These are phyloP conservation scores for Brachymystax lenok DNA, from an alignment of 2,797 vertebrate genomes.

Conservation along the genomic window DNA sequence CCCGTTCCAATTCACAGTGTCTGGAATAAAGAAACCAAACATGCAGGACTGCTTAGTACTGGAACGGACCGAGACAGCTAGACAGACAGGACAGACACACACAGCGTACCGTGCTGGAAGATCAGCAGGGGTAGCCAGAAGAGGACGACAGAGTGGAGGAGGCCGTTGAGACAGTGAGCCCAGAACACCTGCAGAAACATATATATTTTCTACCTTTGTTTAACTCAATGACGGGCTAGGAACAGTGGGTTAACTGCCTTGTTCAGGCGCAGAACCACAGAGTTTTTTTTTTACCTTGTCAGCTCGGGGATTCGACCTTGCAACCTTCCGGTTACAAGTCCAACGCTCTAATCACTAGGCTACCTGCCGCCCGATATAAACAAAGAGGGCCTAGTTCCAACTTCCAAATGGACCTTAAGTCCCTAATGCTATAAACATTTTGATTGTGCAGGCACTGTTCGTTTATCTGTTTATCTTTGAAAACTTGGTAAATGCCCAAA, in stretches of 20 bases:
- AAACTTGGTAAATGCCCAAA: too few relatives aligned
- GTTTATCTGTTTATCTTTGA: too few relatives aligned
- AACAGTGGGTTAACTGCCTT: too few relatives aligned
- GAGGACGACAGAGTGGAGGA: conserved; percentile 99
- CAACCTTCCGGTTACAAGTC: too few relatives aligned
- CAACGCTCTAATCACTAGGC: too few relatives aligned
- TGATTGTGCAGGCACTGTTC: not conserved
- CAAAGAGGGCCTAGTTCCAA: not conserved
- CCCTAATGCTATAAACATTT: not conserved
- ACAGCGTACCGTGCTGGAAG: conserved; percentile 93
- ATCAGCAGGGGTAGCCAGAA: conserved; percentile 99
- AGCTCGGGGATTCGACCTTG: too few relatives aligned
- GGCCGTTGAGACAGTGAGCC: conserved; percentile 99
- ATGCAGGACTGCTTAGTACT: not conserved
- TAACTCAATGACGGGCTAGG: too few relatives aligned
- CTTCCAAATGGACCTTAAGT: not conserved
- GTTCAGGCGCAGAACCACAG: too few relatives aligned
- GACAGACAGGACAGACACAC: not conserved
- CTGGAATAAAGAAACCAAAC: not conserved
- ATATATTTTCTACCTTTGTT: too few relatives aligned
- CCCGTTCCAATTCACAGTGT: conserved; percentile 75
- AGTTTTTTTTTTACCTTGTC: too few relatives aligned
- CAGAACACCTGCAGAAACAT: conserved; percentile 91
- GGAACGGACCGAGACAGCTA: not conserved
- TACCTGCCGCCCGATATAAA: conserved; percentile 52